Percentiles rank a stretch among this genome's conserved stretches.
Conservation (phyloP, 2,888 invertebrate genomes). For the Drosophila anomalata region DNA sequence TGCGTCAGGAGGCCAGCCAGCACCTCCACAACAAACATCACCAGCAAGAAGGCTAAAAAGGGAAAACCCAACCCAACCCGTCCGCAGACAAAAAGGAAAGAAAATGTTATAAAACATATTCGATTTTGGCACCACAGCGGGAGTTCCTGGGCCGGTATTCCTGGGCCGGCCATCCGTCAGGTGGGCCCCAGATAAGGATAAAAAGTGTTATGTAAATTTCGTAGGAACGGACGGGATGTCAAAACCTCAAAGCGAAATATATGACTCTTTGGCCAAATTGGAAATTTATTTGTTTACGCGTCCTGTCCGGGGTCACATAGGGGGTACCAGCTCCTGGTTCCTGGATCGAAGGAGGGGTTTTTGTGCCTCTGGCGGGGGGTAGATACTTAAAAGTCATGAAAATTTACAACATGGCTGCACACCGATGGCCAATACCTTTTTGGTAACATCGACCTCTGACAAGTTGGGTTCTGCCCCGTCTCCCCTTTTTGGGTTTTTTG, state of each 20-base stretch:
- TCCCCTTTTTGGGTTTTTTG: slow-evolving; percentile 7
- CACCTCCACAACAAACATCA: slow-evolving; percentile 11
- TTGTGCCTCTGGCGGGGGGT: slow-evolving; percentile 5
- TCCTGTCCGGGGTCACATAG: slow-evolving; percentile 40
- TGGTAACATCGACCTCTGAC: slow-evolving; percentile 55
- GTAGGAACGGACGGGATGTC: slow-evolving; percentile 64
- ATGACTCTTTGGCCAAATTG: slow-evolving; percentile 74
- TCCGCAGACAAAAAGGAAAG: slow-evolving; percentile 3
- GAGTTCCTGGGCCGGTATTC: slow-evolving; percentile 25
- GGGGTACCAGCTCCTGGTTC: not conserved
- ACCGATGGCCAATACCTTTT: slow-evolving; percentile 32
- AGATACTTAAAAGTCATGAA: slow-evolving; percentile 77
- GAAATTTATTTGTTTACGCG: slow-evolving; percentile 79
- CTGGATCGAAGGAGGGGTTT: not conserved
- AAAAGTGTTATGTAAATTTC: slow-evolving; percentile 78
- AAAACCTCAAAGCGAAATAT: slow-evolving; percentile 71
- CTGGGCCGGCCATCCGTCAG: slow-evolving; percentile 51
- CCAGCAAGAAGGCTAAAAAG: not conserved
- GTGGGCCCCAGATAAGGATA: slow-evolving; percentile 72
- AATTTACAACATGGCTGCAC: slow-evolving; percentile 74
- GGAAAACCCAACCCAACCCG: slow-evolving; percentile 16
- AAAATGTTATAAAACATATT: slow-evolving; percentile 72
- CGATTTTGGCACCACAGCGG: slow-evolving; percentile 73
- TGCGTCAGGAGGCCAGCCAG: slow-evolving; percentile 50
- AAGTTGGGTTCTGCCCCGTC: slow-evolving; percentile 44